Conservation (phyloP, 2,888 invertebrate genomes). For the Acronicta aceris region DNA sequence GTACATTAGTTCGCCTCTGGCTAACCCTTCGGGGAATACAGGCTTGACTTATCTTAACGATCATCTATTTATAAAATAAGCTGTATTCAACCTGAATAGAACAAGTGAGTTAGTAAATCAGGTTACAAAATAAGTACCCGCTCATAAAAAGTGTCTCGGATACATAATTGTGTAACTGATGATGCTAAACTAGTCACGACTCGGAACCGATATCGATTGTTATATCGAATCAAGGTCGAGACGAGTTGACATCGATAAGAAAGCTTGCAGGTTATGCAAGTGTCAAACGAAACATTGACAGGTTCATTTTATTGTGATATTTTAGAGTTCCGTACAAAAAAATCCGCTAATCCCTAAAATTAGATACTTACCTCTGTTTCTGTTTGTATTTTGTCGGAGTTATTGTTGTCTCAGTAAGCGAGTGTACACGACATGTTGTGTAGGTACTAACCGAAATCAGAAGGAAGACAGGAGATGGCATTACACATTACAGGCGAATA, state of each 20-base stretch:
- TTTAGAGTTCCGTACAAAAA: not conserved
- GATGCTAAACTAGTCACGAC: constrained; percentile 9
- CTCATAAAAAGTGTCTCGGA: constrained; percentile 4
- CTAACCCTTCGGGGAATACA: too few species aligned
- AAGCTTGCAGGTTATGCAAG: constrained; percentile 18
- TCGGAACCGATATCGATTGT: constrained; percentile 1
- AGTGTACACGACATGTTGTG: too few species aligned
- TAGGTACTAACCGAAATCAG: too few species aligned
- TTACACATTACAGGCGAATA: too few species aligned
- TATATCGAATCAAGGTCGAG: constrained; percentile 35
- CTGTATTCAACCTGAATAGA: not conserved
- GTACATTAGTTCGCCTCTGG: too few species aligned
- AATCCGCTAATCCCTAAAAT: too few species aligned
- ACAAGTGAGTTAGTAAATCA: not conserved
- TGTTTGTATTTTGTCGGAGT: too few species aligned
- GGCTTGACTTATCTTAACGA: too few species aligned
- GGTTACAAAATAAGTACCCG: constrained; percentile 3
- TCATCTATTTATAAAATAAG: not conserved
- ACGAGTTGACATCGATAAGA: constrained; percentile 24
- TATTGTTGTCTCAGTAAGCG: too few species aligned
- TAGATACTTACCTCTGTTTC: too few species aligned
- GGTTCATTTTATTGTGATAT: not conserved
- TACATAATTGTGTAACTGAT: constrained; percentile 14
- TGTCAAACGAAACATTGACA: not conserved
- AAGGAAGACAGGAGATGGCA: too few species aligned